A percentile compares a stretch with the other conserved stretches of the same genome.
Conservation (phyloP, 2,113 vertebrate genomes). For the Bombycilla garrulus region DNA sequence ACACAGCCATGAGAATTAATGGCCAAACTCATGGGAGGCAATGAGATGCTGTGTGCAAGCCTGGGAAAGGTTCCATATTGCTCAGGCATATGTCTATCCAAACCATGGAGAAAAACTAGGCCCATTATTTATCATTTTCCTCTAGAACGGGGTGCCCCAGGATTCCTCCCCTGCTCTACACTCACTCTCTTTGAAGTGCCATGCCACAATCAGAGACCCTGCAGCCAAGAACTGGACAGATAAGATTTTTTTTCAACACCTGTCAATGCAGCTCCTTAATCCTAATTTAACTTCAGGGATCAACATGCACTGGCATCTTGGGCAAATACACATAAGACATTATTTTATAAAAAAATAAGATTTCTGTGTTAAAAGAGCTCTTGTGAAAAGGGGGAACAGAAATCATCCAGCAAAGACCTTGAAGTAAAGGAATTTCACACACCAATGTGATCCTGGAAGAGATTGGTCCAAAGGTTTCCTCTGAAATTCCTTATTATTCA, state of each 20-base stretch:
- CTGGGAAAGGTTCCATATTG: neutral
- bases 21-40: neutral
- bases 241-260: neutral
- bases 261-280: neutral
- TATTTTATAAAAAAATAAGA: neutral
- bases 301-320: neutral
- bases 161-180: neutral
- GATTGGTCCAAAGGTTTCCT: neutral
- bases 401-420: neutral
- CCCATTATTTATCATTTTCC: neutral
- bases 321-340: neutral
- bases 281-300: slow-evolving; percentile 1
- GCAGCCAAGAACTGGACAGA: neutral
- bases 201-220: neutral
- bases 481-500: neutral
- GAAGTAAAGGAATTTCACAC: neutral
- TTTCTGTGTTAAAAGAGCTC: neutral
- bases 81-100: neutral
- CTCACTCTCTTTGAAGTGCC: neutral
- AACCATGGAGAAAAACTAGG: neutral
- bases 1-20: neutral
- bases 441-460: neutral
- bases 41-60: neutral
- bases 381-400: neutral
- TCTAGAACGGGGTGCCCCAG: neutral